phyloP scores from a whole-genome alignment of 1,140 invertebrate species.

The Lasioglossum albipes region DNA sequence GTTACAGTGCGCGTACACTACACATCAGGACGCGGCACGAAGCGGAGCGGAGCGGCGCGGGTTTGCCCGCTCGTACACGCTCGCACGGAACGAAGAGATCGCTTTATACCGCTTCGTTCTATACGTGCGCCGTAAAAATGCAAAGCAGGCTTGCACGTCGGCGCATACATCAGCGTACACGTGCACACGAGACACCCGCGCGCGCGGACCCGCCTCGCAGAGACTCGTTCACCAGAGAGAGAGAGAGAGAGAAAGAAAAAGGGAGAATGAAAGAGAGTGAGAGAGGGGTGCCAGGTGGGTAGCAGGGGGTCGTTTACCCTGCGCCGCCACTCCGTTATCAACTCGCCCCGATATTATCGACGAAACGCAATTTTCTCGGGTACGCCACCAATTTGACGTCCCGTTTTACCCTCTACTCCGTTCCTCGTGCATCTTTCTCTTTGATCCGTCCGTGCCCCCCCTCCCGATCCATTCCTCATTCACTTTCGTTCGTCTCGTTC shows the following conservation, averaged over 20 bases:
- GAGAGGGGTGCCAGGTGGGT: conserved; percentile 15
- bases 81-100: conserved; percentile 58
- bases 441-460: background rate
- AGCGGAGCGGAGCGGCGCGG: too few relatives aligned
- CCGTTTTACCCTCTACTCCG: conserved; percentile 24
- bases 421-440: conserved; percentile 15
- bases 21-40: conserved; percentile 12
- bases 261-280: background rate
- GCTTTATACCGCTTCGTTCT: conserved; percentile 66
- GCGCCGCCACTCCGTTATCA: conserved; percentile 53
- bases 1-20: conserved; percentile 36
- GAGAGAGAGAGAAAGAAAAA: too few relatives aligned
- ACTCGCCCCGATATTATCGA: conserved; percentile 58
- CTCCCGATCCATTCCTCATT: background rate
- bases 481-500: background rate
- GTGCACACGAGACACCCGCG: conserved; percentile 43
- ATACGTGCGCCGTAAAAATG: conserved; percentile 65
- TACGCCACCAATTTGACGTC: conserved; percentile 53
- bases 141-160: conserved; percentile 63
- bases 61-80: conserved; percentile 11
- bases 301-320: conserved; percentile 59
- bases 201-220: too few relatives aligned
- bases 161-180: conserved; percentile 59
- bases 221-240: conserved; percentile 2
- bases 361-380: conserved; percentile 60